Base-by-base conservation (phyloP, 2,113 vertebrate genomes). In the Gadus chalcogrammus region DNA sequence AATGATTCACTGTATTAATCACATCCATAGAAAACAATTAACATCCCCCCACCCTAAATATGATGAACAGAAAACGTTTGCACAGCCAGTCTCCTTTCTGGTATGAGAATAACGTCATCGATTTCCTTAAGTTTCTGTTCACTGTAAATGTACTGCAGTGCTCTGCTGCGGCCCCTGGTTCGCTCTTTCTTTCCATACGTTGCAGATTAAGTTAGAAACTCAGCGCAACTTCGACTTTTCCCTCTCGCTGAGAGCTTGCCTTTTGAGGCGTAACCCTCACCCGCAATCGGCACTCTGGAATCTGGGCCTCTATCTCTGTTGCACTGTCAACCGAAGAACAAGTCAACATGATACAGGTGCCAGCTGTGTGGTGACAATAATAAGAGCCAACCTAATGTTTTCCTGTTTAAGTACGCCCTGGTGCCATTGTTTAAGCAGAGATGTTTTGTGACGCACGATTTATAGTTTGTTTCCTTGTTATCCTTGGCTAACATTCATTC, bases 111-210 rank as follows among this genome's bases (percentile, higher is more conserved):
- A 42, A 5, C 1, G 38, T 42, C 38, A 42, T 6, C 3, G 6
- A 42, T 42, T 82, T 6, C 65, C 69, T 65, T 73, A 63, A 35
- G 79, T 84, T 82, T 83, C 80, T 82, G 71, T 80, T 85, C 76
- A 76, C 75, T 12, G 68, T 64, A 55, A 59, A 22, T 20, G 38
- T 42, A 12, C 11, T 42, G 38, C n/a, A 60, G 48, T 64, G 15
- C 53, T 18, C 1, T 17, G 35, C 15, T 42, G 24, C 11, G 0
- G 18, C n/a, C 2, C 55, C 62, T 18, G 52, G 42, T 53, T 53
- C 18, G 15, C 42, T 70, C 24, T 1, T 69, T 81, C 82, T 86
- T 70, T 61, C 58, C 74, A 81, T 74, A 71, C 75, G 35, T 42
- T n/a, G 17, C 64, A 74, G 61, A 13, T 35, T 24, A 77, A 67